Evolutionary conservation across 2,113 vertebrate species (phyloP), one percentile per base, ranked within the genome.

Genomic region (Syngnathus typhle): DNA sequence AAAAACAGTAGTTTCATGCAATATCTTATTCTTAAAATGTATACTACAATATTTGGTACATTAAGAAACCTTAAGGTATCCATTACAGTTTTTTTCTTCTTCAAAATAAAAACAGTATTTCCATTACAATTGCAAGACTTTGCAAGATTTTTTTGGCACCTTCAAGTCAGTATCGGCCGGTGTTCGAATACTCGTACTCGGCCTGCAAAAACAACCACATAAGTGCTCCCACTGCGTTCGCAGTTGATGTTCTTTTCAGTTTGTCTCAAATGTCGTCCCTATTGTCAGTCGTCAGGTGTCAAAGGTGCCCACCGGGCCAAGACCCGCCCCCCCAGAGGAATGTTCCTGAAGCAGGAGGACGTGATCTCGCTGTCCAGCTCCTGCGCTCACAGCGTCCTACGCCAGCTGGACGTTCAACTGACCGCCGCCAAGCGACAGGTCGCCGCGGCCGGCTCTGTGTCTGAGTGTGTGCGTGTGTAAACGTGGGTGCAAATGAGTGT

Each of bases 361-460:
- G 94, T 98, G 9, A 88, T 93, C 2, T 94, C 94, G 0, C 91
- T 99, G 71, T 96, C 96, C 0, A 91, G 93, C 0, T 93, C 93
- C 0, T 92, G 95, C 21, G 92, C 95, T 46, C 86, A 91, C 60
- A 94, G 94, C 46, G 88, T 96, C 78, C 92, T 96, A 66, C 89
- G 94, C 80, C 94, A 98, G 60, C 92, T 98, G 76, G 96, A 99
- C 85, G 89, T 93, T 89, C 94, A 98, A 61, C 80, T 99, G 64
- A 91, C 98, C n/a, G 92, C 95, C 47, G 93, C 96, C 81, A 99
- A 98, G 73, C 90, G 96, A 73, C 96, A 98, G 94, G 96, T 96
- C 1, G 38, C 13, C 27, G 36, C 64, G 21, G 12, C 58, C 38
- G 18, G 0, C 44, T 43, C 1, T 32, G 21, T 19, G 21, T 13